phyloP scores from a whole-genome alignment of 2,797 vertebrate genomes.

The Arnoldichthys spilopterus region DNA sequence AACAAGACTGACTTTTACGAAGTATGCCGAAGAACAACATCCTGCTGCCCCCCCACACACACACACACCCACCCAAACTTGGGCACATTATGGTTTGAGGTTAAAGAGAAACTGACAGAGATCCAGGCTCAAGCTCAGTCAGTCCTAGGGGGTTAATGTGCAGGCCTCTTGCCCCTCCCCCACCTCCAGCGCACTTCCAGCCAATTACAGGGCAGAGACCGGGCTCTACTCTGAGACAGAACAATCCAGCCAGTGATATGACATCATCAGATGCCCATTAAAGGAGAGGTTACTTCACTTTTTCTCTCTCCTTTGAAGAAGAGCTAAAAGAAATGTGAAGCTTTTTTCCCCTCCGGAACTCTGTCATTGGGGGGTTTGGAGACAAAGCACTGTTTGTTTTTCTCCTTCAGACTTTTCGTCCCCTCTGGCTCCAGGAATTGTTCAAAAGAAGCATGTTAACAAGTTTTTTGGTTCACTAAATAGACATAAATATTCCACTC shows the following conservation, averaged over 20 bases:
- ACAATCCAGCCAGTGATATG: constrained; percentile 78
- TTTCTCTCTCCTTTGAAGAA: constrained; percentile 49
- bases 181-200: constrained; percentile 48
- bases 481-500: neutral
- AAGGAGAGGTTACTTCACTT: constrained; percentile 74
- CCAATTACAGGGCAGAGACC: constrained; percentile 74
- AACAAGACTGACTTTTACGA: constrained; percentile 2
- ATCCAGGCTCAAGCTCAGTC: constrained; percentile 64
- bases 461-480: neutral
- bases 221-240: constrained; percentile 77
- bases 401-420: constrained; percentile 42
- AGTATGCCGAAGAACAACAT: constrained; percentile 42
- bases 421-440: constrained; percentile 13
- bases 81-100: neutral
- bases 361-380: constrained; percentile 45
- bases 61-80: neutral
- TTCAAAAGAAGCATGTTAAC: neutral
- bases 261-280: constrained; percentile 81
- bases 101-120: constrained; percentile 55
- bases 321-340: constrained; percentile 60
- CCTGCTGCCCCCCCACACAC: too few relatives aligned
- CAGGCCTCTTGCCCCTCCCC: constrained; percentile 67
- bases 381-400: constrained; percentile 66
- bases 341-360: constrained; percentile 57
- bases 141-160: constrained; percentile 74